Conservation (phyloP, 2,888 invertebrate species). For the Drosophila atripex region DNA sequence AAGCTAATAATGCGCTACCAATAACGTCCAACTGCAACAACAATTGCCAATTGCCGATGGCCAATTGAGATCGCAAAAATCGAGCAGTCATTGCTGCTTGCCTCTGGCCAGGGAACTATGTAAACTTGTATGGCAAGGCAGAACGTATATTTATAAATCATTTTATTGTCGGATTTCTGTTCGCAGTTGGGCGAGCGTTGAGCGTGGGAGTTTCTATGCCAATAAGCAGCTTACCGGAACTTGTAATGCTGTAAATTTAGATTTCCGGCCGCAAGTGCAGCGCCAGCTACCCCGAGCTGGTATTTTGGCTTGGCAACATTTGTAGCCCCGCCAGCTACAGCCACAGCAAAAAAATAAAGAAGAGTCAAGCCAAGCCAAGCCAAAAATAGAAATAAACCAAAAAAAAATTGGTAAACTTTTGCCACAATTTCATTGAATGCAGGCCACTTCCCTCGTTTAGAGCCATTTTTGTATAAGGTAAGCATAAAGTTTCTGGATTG, state of each 20-base stretch:
- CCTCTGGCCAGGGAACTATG: neutral
- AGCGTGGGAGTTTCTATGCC: constrained; percentile 68
- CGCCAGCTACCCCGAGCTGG: constrained; percentile 26
- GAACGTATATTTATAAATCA: constrained; percentile 76
- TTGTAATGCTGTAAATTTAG: constrained; percentile 79
- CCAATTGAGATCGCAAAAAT: constrained; percentile 55
- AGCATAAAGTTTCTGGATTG: constrained; percentile 65
- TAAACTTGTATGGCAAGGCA: constrained; percentile 38
- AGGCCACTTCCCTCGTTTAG: constrained; percentile 30
- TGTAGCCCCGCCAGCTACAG: constrained; percentile 17
- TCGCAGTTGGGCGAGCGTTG: constrained; percentile 59
- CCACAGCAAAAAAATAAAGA: constrained; percentile 7
- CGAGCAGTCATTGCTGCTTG: constrained; percentile 35
- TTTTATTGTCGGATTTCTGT: constrained; percentile 76
- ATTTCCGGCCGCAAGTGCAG: constrained; percentile 77
- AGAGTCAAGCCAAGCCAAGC: constrained; percentile 9
- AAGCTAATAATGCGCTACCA: constrained; percentile 50
- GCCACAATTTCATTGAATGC: constrained; percentile 70
- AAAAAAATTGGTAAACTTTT: constrained; percentile 51
- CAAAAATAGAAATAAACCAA: constrained; percentile 3
- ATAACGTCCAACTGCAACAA: constrained; percentile 31
- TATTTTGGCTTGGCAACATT: constrained; percentile 51
- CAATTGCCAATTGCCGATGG: constrained; percentile 12
- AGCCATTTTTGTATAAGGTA: constrained; percentile 62
- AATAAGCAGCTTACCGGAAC: constrained; percentile 78